A percentile compares a stretch with the other conserved stretches of the same genome.
phyloP scores from a whole-genome alignment of 64 coral and sea anemone genomes.

The Pachyseris speciosa region DNA sequence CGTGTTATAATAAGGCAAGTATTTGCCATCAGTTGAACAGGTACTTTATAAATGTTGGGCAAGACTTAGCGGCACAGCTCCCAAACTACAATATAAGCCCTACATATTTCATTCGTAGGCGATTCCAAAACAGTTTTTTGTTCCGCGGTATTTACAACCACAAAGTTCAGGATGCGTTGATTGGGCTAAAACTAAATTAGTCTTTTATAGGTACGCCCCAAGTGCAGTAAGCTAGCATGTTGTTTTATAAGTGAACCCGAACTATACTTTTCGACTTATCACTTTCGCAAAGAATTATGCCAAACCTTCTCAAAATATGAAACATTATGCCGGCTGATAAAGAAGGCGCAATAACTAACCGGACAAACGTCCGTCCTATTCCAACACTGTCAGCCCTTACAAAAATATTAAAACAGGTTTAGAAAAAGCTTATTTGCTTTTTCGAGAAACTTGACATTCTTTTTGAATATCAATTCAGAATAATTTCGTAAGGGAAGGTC shows the following conservation, averaged over 20 bases:
- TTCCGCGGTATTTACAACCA: neutral
- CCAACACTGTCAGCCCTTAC: too few species aligned
- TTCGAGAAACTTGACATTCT: too few species aligned
- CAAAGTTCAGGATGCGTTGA: slow-evolving; percentile 2
- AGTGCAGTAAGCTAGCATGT: neutral
- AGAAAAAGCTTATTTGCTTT: too few species aligned
- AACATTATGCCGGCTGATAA: neutral
- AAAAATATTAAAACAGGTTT: too few species aligned
- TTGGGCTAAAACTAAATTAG: neutral
- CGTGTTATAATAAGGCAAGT: too few species aligned
- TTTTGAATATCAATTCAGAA: too few species aligned
- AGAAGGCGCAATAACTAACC: slow-evolving; percentile 3
- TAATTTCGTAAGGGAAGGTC: too few species aligned
- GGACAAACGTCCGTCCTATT: too few species aligned
- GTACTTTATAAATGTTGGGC: too few species aligned
- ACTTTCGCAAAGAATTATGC: slow-evolving; percentile 2
- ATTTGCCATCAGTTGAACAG: too few species aligned
- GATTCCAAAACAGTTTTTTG: neutral
- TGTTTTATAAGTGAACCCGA: neutral
- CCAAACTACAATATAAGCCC: neutral
- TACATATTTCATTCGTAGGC: neutral
- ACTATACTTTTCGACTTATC: neutral
- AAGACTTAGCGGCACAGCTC: too few species aligned
- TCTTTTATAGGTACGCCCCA: too few species aligned
- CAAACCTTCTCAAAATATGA: slow-evolving; percentile 14